These are phyloP conservation scores for Raja brachyura DNA, from an alignment of 2,113 vertebrate genomes.

Conservation along the genomic window DNA sequence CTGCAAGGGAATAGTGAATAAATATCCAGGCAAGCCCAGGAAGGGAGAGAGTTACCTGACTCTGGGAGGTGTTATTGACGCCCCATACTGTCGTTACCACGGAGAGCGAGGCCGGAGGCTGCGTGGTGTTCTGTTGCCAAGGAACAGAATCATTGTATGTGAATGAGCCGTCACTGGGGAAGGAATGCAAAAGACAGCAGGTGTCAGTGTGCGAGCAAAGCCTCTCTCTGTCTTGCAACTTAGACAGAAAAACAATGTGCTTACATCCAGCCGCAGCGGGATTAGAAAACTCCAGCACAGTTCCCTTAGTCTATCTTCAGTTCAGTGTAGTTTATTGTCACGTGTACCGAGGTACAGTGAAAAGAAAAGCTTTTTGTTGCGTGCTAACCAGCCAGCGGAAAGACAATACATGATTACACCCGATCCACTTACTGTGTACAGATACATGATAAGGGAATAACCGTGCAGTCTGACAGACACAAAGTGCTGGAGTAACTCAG, in stretches of 20 bases:
- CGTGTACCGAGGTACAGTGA: too few relatives aligned
- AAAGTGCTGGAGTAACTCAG: too few relatives aligned
- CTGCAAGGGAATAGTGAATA: constrained; percentile 50
- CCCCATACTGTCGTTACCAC: constrained; percentile 94
- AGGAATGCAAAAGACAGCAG: not conserved
- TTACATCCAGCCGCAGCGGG: not conserved
- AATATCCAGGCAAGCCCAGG: not conserved
- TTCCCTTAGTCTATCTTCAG: too few relatives aligned
- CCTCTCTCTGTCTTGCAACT: not conserved
- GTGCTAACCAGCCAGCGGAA: too few relatives aligned
- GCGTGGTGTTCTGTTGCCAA: constrained; percentile 78
- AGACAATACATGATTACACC: too few relatives aligned
- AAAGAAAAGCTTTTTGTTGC: too few relatives aligned
- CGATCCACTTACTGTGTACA: too few relatives aligned
- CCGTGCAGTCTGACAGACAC: too few relatives aligned
- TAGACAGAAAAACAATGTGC: not conserved
- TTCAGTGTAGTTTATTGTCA: too few relatives aligned
- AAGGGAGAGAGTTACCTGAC: constrained; percentile 56
- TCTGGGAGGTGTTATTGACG: constrained; percentile 79
- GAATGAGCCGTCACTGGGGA: constrained; percentile 67
- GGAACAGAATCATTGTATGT: constrained; percentile 64
- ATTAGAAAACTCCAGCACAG: not conserved
- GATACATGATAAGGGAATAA: too few relatives aligned
- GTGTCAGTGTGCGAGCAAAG: not conserved
- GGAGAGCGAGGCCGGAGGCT: constrained; percentile 80